A percentile compares a stretch with the other conserved stretches of the same genome.
Evolutionary conservation across 2,888 invertebrate genomes (phyloP).

Genomic region (Agrotis exclamationis): DNA sequence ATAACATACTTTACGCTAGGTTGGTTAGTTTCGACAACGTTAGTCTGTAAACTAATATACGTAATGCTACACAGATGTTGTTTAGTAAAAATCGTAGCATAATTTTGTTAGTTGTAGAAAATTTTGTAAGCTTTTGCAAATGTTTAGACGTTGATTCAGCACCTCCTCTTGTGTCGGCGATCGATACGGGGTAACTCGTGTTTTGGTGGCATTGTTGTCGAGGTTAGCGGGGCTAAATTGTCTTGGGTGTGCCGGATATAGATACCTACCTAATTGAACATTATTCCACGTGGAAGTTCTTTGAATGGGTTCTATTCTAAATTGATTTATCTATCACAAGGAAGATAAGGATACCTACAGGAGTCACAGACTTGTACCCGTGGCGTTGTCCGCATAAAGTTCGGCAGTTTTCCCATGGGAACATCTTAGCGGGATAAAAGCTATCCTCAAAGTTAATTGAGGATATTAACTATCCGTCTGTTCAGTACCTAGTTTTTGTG

Average conservation of each 20-base stretch:
- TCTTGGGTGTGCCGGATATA: conserved; percentile 3
- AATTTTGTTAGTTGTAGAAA: not conserved
- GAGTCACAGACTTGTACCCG: no score
- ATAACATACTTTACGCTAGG: conserved; percentile 13
- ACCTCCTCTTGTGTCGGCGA: not conserved
- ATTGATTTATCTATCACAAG: not conserved
- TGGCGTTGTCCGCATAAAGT: no score
- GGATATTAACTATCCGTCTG: no score
- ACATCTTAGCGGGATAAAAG: no score
- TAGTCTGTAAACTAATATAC: conserved; percentile 25
- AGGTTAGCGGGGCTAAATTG: not conserved
- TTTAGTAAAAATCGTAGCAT: conserved; percentile 9
- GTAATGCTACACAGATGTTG: conserved; percentile 18
- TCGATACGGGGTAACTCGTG: conserved; percentile 12
- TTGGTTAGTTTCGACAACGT: conserved; percentile 11
- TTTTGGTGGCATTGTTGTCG: conserved; percentile 6
- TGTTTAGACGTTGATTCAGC: not conserved
- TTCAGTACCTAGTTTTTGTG: no score
- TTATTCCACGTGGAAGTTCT: not conserved
- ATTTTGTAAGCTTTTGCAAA: no score
- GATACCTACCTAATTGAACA: not conserved
- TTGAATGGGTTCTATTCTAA: not conserved
- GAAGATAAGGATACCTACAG: no score
- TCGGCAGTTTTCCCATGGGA: no score
- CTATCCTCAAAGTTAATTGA: no score